Base-by-base conservation (phyloP, 2,888 invertebrate genomes). In the Agriopis marginaria region DNA sequence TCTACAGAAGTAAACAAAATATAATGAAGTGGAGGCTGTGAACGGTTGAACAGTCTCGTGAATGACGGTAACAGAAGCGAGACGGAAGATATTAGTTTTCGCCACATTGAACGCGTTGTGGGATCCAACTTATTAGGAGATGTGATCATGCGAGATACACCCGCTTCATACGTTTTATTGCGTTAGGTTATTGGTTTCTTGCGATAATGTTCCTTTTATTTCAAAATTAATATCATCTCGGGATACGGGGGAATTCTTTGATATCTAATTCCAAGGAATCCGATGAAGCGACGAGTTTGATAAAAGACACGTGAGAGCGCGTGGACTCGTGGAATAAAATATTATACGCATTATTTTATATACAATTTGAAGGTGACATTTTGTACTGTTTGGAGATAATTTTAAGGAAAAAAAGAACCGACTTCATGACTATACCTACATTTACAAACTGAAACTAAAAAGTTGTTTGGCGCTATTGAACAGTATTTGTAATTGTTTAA, bases 71-170 rank as follows among this genome's bases (percentile, higher is more conserved):
- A 81, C 82, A 77, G 81, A 79, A 81, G 74, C 79, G 80, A 80
- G 86, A 82, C 81, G 84, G 82, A 81, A 79, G 87, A 87, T 88
- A 89, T 91, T 90, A 90, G 86, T 86, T 87, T 82, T 87, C 93
- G 92, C 89, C 87, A 89, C 92, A 91, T 91, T 91, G 89, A 89
- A 83, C 92, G 81, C 89, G 87, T 88, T 90, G 91, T 87, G 89
- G 90, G 89, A 90, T 91, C 91, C 91, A 89, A 92, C 92, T 93
- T 93, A 93, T 93, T 93, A 93, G 91, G 92, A 86, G 89, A 91
- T 89, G 86, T 89, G 91, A 91, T 92, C 93, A 92, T 89, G 92
- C 93, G 93, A 89, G 88, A 90, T 91, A 93, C 89, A 89, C 89
- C 82, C 90, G 89, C 86, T 90, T 90, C 89, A 90, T 90, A 92